Evolutionary conservation across 2,113 vertebrate genomes (phyloP).

Genomic region (Ascaphus truei): DNA sequence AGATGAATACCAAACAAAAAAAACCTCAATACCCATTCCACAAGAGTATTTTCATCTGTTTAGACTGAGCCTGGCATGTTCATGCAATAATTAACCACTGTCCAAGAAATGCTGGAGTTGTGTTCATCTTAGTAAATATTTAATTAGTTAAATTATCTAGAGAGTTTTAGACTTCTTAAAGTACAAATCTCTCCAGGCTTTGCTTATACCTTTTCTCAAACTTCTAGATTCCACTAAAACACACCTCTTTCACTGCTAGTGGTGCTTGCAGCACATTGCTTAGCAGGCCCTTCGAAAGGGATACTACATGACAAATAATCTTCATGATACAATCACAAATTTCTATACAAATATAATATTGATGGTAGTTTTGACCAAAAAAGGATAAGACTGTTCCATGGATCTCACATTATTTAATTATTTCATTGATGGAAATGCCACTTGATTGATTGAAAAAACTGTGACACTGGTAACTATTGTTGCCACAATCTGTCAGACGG

Average conservation of each 20-base stretch:
- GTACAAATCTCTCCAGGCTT: slow-evolving; percentile 65
- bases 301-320: too few species aligned
- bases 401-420: too few species aligned
- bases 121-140: slow-evolving; percentile 80
- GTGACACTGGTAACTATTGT: too few species aligned
- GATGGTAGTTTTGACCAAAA: too few species aligned
- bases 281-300: too few species aligned
- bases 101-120: slow-evolving; percentile 68
- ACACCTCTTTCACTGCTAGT: slow-evolving; percentile 46
- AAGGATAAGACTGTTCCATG: too few species aligned
- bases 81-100: slow-evolving; percentile 73
- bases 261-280: slow-evolving; percentile 53
- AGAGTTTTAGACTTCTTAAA: slow-evolving; percentile 63
- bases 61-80: slow-evolving; percentile 71
- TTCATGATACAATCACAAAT: too few species aligned
- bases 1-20: slow-evolving; percentile 81
- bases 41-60: slow-evolving; percentile 76
- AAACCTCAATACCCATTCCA: slow-evolving; percentile 74
- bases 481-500: slow-evolving; percentile 67
- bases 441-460: too few species aligned
- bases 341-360: too few species aligned
- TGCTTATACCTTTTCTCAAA: slow-evolving; percentile 64
- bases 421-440: too few species aligned
- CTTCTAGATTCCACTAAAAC: slow-evolving; percentile 5
- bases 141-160: slow-evolving; percentile 80